Evolutionary conservation across 2,113 vertebrate species (phyloP).

Genomic region (Leuciscus idus): DNA sequence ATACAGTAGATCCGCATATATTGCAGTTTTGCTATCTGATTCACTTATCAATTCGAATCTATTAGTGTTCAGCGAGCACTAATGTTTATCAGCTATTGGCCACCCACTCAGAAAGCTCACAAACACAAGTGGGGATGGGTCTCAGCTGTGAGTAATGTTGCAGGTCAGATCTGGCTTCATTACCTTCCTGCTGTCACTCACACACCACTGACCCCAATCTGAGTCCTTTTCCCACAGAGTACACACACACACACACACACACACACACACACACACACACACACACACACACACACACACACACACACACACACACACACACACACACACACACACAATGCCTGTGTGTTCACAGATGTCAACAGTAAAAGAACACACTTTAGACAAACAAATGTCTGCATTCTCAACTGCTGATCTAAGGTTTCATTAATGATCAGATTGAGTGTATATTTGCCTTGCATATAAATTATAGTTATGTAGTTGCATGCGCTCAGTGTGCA

Average conservation of each 20-base stretch:
- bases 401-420: not conserved
- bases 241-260: constrained; percentile 9
- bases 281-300: constrained; percentile 30
- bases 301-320: constrained; percentile 19
- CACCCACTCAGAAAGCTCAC: not conserved
- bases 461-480: not conserved
- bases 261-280: constrained; percentile 13
- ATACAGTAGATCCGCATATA: not conserved
- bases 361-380: not conserved
- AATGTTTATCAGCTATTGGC: constrained; percentile 5
- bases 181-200: constrained; percentile 32
- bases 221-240: constrained; percentile 4
- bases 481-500: not conserved
- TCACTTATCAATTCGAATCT: not conserved
- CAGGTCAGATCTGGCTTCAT: not conserved
- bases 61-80: not conserved
- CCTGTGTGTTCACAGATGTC: not conserved
- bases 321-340: not conserved
- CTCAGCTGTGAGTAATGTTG: constrained; percentile 9
- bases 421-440: not conserved
- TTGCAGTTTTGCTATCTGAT: not conserved
- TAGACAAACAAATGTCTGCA: not conserved
- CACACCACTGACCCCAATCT: constrained; percentile 13
- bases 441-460: not conserved
- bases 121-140: not conserved